A percentile compares a stretch with the other conserved stretches of the same genome.
Evolutionary conservation across 2,113 vertebrate species (phyloP).

Genomic region (Peromyscus polionotus): DNA sequence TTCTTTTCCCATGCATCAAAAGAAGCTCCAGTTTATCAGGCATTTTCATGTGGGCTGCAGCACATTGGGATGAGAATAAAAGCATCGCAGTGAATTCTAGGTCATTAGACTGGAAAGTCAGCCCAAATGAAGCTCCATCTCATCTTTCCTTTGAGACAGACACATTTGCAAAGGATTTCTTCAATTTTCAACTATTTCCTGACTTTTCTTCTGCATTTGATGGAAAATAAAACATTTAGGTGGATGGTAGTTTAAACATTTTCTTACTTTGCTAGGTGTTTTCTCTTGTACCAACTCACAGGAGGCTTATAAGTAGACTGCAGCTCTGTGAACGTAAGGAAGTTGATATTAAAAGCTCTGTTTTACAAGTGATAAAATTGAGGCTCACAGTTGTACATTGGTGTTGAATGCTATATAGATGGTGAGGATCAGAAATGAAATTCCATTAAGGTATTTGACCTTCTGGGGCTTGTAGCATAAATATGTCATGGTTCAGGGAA

Average conservation of each 20-base stretch:
- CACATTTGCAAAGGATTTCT: slow-evolving; percentile 60
- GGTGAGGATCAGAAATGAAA: neutral
- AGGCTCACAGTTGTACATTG: neutral
- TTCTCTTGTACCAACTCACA: neutral
- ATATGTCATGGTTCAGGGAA: neutral
- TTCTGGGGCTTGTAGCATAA: slow-evolving; percentile 1
- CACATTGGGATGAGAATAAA: slow-evolving; percentile 61
- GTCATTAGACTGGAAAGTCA: slow-evolving; percentile 77
- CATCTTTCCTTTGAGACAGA: slow-evolving; percentile 67
- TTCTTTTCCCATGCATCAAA: slow-evolving; percentile 79
- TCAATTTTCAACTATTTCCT: slow-evolving; percentile 63
- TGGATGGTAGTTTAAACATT: neutral
- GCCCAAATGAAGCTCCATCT: slow-evolving; percentile 58
- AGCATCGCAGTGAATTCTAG: slow-evolving; percentile 64
- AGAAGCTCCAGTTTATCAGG: slow-evolving; percentile 77
- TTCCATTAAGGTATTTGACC: neutral
- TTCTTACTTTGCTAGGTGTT: neutral
- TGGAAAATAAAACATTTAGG: slow-evolving; percentile 38
- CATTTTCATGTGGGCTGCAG: slow-evolving; percentile 58
- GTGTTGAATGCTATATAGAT: neutral
- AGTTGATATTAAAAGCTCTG: neutral
- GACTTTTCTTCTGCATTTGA: slow-evolving; percentile 37
- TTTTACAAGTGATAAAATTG: slow-evolving; percentile 43
- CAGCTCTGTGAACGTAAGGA: neutral
- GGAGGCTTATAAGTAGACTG: neutral